phyloP scores from a whole-genome alignment of 2,888 invertebrate genomes.

The Mythimna impura region DNA sequence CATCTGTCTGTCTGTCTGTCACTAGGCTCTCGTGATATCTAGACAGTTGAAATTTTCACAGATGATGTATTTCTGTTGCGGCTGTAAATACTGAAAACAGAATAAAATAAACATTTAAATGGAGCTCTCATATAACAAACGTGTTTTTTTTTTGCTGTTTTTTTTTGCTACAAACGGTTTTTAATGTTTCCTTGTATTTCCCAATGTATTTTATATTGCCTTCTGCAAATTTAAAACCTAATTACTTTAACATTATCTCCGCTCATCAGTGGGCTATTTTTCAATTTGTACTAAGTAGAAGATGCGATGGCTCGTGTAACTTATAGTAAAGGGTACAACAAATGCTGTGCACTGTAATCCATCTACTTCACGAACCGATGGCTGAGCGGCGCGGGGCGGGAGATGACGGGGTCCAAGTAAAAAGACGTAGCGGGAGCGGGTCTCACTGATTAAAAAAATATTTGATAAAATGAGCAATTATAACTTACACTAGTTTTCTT shows the following conservation, averaged over 20 bases:
- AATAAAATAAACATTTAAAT: too few species aligned
- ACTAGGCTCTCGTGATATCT: too few species aligned
- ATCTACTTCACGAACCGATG: constrained; percentile 86
- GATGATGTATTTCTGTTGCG: too few species aligned
- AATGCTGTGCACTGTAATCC: constrained; percentile 85
- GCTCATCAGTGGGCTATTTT: constrained; percentile 64
- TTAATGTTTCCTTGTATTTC: background rate
- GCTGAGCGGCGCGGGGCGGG: constrained; percentile 67
- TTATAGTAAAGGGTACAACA: constrained; percentile 80
- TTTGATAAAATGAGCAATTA: too few species aligned
- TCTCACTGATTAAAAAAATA: background rate
- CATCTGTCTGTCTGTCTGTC: too few species aligned
- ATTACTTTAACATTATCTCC: constrained; percentile 47
- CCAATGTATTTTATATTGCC: fast-evolving
- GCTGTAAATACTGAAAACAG: too few species aligned
- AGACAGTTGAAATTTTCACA: too few species aligned
- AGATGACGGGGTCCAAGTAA: constrained; percentile 51
- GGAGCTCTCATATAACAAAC: too few species aligned
- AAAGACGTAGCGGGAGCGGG: constrained; percentile 49
- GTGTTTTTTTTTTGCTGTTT: too few species aligned
- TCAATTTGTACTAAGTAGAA: constrained; percentile 70
- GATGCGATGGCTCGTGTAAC: constrained; percentile 64
- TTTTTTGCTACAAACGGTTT: too few species aligned
- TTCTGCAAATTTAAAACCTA: constrained; percentile 22
- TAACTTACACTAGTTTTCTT: background rate